phyloP scores from a whole-genome alignment of 2,797 vertebrate species.

The Spinibarbus caldwelli region DNA sequence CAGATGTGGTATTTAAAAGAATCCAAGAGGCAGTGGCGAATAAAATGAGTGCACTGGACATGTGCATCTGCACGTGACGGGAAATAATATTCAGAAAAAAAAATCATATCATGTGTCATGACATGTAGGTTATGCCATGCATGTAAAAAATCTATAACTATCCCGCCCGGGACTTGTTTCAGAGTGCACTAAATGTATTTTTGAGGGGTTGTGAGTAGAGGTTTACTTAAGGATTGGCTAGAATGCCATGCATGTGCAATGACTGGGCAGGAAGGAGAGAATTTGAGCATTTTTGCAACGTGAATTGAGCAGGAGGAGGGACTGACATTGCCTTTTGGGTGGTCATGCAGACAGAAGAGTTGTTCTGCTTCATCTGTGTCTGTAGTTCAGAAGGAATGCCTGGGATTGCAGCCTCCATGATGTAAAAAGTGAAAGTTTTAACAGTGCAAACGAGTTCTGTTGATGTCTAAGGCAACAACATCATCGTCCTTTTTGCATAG shows the following conservation, averaged over 20 bases:
- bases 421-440: constrained; percentile 23
- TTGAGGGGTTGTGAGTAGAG: neutral
- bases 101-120: neutral
- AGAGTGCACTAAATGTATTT: neutral
- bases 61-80: constrained; percentile 53
- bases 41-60: neutral
- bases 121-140: neutral
- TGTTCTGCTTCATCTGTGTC: constrained; percentile 12
- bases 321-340: constrained; percentile 39
- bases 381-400: constrained; percentile 21
- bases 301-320: constrained; percentile 36
- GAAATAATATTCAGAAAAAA: constrained; percentile 14
- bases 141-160: neutral
- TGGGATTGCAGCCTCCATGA: neutral
- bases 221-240: neutral
- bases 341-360: constrained; percentile 27
- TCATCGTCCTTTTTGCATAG: constrained; percentile 61
- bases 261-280: constrained; percentile 11
- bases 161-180: neutral
- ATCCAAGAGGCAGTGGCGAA: too few species aligned
- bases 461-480: constrained; percentile 72
- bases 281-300: constrained; percentile 21
- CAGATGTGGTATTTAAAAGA: neutral
- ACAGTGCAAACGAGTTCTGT: constrained; percentile 62
- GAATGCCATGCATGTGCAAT: constrained; percentile 20